Base-by-base conservation (phyloP, 2,888 invertebrate species). In the Endotricha flammealis region DNA sequence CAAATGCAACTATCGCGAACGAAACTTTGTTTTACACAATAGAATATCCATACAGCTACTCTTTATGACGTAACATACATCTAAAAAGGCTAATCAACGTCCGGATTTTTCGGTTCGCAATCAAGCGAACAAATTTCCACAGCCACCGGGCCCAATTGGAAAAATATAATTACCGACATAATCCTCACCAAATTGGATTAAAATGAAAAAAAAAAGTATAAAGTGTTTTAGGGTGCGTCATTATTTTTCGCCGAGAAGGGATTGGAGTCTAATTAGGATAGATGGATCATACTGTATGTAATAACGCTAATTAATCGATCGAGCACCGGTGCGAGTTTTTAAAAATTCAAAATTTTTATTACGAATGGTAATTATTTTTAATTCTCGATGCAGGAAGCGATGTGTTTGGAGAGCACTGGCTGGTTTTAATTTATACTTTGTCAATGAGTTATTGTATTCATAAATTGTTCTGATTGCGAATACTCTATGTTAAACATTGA, bases 131-230 rank as follows among this genome's bases (percentile, higher is more conserved):
- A 72, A 74, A 74, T 76, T 77, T 73, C 67, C 71, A 67, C 64
- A 60, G 65, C 67, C 59, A 57, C 66, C 62, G 64, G 20, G 63
- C 68, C 82, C 85, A 85, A 85, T 85, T 66, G 86, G 81, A 82
- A 86, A 86, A 85, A 85, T 85, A 87, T 87, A 87, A 87, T 87
- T 86, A 87, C 87, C 74, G 66, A 80, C 79, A 87, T 87, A 87
- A 87, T 87, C 87, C 87, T 65, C 77, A 63, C 74, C 76, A 87
- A 87, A 87, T 87, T 87, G 87, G 87, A 87, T 87, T 87, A 87
- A 87, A 85, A 85, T 83, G 79, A 76, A 71, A 70, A 79, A 80
- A 79, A 75, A 80, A 81, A 79, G 64, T 64, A 69, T 69, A 81
- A 83, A 85, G 79, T 81, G 79, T 85, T 83, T 85, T 82, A 80